Percentiles rank a stretch among this genome's conserved stretches.
Evolutionary conservation across 2,113 vertebrate species (phyloP).

Genomic region (Amazona vittata): DNA sequence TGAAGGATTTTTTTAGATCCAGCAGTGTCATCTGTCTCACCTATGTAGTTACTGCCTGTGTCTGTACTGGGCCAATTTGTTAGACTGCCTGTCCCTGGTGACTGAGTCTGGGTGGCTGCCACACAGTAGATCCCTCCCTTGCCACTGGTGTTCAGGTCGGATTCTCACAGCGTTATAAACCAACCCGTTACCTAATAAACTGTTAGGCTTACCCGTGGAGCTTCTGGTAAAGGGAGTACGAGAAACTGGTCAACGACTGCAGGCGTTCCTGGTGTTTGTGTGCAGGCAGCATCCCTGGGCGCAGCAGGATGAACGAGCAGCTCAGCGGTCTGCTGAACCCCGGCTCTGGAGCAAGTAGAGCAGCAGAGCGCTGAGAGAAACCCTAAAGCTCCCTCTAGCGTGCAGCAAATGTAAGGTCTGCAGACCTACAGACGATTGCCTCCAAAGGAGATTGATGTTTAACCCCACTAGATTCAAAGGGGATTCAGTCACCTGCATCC

Average conservation of each 20-base stretch:
- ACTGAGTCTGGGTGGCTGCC: not conserved
- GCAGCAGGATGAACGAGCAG: not conserved
- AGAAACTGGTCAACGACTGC: not conserved
- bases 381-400: not conserved
- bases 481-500: not conserved
- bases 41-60: not conserved
- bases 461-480: not conserved
- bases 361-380: not conserved
- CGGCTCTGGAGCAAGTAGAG: not conserved
- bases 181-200: not conserved
- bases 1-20: not conserved
- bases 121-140: not conserved
- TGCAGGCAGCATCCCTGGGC: no score
- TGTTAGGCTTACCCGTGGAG: not conserved
- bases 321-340: no score
- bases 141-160: not conserved
- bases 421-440: rapidly evolving
- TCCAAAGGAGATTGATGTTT: not conserved
- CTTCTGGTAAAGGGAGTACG: not conserved
- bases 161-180: not conserved
- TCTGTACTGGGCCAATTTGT: not conserved
- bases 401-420: not conserved
- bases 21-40: not conserved
- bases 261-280: not conserved
- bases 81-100: not conserved